A percentile compares a stretch with the other conserved stretches of the same genome.
phyloP scores from a whole-genome alignment of 2,888 invertebrate genomes.

The Xestia sexstrigata region DNA sequence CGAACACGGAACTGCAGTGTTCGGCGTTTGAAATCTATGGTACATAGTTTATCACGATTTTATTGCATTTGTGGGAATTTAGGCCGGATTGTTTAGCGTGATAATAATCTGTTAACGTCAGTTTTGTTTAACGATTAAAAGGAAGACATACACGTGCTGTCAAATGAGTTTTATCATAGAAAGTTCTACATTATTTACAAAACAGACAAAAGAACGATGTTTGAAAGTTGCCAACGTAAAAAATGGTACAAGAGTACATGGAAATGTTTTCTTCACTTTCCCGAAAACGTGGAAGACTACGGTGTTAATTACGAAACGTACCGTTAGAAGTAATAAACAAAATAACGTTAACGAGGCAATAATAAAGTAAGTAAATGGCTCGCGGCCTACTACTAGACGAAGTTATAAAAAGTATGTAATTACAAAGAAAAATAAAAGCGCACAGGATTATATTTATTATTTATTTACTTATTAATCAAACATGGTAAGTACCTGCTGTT shows the following conservation, averaged over 20 bases:
- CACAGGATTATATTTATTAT: slow-evolving; percentile 10
- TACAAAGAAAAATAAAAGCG: slow-evolving; percentile 24
- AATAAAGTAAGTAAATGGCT: slow-evolving; percentile 36
- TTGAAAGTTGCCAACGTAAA: background rate
- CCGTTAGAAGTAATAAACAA: slow-evolving; percentile 1
- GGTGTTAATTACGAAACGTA: slow-evolving; percentile 3
- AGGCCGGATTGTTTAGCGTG: slow-evolving; percentile 52
- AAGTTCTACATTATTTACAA: slow-evolving; percentile 10
- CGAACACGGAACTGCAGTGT: slow-evolving; percentile 79
- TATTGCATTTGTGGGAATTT: slow-evolving; percentile 62
- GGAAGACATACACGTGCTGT: slow-evolving; percentile 33
- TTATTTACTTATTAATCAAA: too few relatives aligned
- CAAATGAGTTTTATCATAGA: slow-evolving; percentile 4
- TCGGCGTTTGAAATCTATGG: slow-evolving; percentile 66
- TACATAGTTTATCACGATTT: slow-evolving; percentile 68
- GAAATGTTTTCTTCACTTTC: background rate
- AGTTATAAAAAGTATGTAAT: slow-evolving; percentile 39
- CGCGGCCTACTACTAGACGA: slow-evolving; percentile 11
- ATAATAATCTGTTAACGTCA: slow-evolving; percentile 52
- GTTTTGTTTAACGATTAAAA: slow-evolving; percentile 47
- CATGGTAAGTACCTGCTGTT: too few relatives aligned
- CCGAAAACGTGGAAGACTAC: background rate
- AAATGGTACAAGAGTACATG: slow-evolving; percentile 2
- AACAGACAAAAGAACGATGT: slow-evolving; percentile 13
- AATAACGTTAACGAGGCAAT: slow-evolving; percentile 21